Conservation (phyloP, 2,888 invertebrate genomes). For the Spatulosminthurus flaviceps region DNA sequence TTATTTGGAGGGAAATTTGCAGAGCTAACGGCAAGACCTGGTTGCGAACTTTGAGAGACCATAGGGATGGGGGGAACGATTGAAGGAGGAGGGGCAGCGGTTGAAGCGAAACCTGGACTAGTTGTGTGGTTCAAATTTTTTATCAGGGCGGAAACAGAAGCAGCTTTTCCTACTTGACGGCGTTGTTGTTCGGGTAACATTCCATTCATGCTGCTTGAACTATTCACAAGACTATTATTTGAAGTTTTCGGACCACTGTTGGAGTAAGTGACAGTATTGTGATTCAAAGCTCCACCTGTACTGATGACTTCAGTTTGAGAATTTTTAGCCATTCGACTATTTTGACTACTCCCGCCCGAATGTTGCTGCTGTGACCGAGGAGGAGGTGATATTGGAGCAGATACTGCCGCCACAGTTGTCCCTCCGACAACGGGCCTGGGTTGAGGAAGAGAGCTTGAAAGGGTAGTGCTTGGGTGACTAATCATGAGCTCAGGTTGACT, state of each 20-base stretch:
- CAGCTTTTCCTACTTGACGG: too few species aligned
- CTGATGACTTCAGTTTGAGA: slow-evolving; percentile 37
- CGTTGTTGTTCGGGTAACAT: background rate
- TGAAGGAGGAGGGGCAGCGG: too few species aligned
- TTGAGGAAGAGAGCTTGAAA: slow-evolving; percentile 26
- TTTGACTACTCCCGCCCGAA: slow-evolving; percentile 42
- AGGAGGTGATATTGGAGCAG: slow-evolving; percentile 45
- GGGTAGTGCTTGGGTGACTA: background rate
- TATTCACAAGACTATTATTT: slow-evolving; percentile 36
- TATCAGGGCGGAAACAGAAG: too few species aligned
- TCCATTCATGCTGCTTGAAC: slow-evolving; percentile 29
- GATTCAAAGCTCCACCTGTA: background rate
- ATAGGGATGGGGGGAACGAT: background rate
- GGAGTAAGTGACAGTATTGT: background rate
- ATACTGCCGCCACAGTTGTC: slow-evolving; percentile 20
- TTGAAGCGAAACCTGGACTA: too few species aligned
- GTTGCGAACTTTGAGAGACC: slow-evolving; percentile 5
- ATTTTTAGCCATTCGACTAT: slow-evolving; percentile 45
- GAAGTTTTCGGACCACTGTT: background rate
- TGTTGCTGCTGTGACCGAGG: slow-evolving; percentile 40
- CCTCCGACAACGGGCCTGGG: too few species aligned
- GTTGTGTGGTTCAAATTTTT: too few species aligned
- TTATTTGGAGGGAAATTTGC: slow-evolving; percentile 14
- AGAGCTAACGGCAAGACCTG: background rate
- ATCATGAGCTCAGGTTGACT: slow-evolving; percentile 16